These are phyloP conservation scores for Tamandua tetradactyla DNA, from an alignment of 2,797 vertebrate species.

Conservation along the genomic window DNA sequence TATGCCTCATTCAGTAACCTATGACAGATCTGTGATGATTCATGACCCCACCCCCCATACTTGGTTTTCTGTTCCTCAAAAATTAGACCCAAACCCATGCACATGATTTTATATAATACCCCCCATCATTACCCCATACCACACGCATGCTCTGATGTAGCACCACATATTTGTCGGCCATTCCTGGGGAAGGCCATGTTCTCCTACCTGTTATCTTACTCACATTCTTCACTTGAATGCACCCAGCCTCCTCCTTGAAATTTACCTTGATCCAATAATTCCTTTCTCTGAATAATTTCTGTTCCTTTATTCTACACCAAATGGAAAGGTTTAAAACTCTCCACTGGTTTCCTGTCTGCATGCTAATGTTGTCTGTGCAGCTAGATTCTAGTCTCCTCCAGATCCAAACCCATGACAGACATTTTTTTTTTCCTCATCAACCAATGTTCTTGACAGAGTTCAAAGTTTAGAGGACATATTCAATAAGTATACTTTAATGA, in stretches of 20 bases:
- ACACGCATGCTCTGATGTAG: rapidly evolving
- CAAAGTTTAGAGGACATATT: neutral
- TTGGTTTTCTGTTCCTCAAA: constrained; percentile 23
- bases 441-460: neutral
- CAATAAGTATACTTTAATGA: neutral
- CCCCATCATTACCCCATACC: neutral
- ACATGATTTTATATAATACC: neutral
- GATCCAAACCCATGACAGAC: neutral
- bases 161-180: neutral
- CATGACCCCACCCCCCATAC: neutral
- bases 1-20: constrained; percentile 54
- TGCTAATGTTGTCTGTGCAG: rapidly evolving
- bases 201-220: neutral
- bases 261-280: neutral
- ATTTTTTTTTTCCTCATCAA: neutral
- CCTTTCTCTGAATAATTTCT: neutral
- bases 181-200: neutral
- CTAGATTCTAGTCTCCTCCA: rapidly evolving
- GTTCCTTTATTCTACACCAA: neutral
- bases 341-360: neutral
- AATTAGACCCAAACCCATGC: neutral
- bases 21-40: constrained; percentile 46
- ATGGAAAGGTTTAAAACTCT: neutral
- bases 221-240: neutral
- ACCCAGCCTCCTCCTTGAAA: neutral